Evolutionary conservation across 1,140 invertebrate species (phyloP).

Genomic region (Drosophila quadrilineata): DNA sequence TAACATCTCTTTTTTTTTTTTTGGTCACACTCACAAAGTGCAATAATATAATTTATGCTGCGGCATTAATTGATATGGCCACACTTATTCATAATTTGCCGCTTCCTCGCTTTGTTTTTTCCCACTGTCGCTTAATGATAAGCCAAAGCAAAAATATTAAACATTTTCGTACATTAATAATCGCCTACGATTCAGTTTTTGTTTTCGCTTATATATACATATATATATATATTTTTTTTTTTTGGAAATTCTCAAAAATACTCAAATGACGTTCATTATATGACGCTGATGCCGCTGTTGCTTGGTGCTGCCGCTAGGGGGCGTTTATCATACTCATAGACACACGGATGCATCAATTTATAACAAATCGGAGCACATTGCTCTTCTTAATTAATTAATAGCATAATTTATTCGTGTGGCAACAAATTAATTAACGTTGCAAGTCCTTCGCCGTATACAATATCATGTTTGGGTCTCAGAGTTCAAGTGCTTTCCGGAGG

Average conservation of each 20-base stretch:
- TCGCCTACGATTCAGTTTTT: conserved; percentile 19
- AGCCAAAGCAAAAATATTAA: background rate
- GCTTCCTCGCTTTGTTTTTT: conserved; percentile 8
- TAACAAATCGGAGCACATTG: conserved; percentile 51
- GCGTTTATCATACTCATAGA: conserved; percentile 16
- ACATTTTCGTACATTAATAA: conserved; percentile 10
- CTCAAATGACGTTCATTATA: conserved; percentile 38
- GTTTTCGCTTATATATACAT: too few species aligned
- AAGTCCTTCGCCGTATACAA: background rate
- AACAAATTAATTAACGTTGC: conserved; percentile 55
- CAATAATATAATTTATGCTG: conserved; percentile 17
- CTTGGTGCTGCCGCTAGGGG: conserved; percentile 8
- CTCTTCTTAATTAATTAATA: conserved; percentile 60
- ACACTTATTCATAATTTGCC: conserved; percentile 52
- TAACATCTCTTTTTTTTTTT: conserved; percentile 16
- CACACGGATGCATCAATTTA: conserved; percentile 4
- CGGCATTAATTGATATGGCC: conserved; percentile 41
- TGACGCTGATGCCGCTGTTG: conserved; percentile 16
- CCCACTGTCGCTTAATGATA: conserved; percentile 13
- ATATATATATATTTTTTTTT: too few species aligned
- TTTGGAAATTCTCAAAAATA: conserved; percentile 29
- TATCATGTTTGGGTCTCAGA: conserved; percentile 2
- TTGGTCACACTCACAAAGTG: background rate
- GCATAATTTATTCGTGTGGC: conserved; percentile 37
- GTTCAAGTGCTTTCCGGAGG: conserved; percentile 50